Conservation (phyloP, 2,797 vertebrate genomes). For the Sphaeramia orbicularis region DNA sequence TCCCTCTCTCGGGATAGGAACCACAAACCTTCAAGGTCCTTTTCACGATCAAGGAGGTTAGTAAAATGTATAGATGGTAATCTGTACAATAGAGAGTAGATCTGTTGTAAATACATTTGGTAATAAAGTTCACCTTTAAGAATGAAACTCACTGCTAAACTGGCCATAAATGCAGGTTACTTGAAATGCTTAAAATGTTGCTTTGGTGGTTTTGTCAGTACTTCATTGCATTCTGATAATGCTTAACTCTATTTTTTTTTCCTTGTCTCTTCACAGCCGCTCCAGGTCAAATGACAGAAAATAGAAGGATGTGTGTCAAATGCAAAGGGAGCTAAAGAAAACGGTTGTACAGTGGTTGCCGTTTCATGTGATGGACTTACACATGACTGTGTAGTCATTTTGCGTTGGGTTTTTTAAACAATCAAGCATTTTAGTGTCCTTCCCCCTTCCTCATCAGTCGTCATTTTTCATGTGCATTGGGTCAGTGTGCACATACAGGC, state of each 20-base stretch:
- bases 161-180: neutral
- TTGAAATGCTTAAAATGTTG: neutral
- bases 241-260: neutral
- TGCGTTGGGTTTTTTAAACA: constrained; percentile 60
- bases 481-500: constrained; percentile 55
- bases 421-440: constrained; percentile 72
- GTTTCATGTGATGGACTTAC: constrained; percentile 68
- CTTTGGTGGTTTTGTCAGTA: neutral
- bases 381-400: constrained; percentile 45
- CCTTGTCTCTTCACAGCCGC: constrained; percentile 81
- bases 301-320: constrained; percentile 72
- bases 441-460: constrained; percentile 43
- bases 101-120: neutral
- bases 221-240: neutral
- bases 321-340: constrained; percentile 58
- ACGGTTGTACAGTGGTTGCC: constrained; percentile 52
- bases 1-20: constrained; percentile 97
- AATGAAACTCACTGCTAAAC: neutral
- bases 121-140: neutral
- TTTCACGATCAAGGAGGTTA: constrained; percentile 96
- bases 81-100: no score
- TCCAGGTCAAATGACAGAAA: constrained; percentile 98
- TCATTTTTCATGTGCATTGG: constrained; percentile 55
- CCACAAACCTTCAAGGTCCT: constrained; percentile 96
- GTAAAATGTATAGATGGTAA: neutral